Percentiles rank a stretch among this genome's conserved stretches.
phyloP scores from a whole-genome alignment of 2,888 invertebrate genomes.

The Ferdinandea cuprea region DNA sequence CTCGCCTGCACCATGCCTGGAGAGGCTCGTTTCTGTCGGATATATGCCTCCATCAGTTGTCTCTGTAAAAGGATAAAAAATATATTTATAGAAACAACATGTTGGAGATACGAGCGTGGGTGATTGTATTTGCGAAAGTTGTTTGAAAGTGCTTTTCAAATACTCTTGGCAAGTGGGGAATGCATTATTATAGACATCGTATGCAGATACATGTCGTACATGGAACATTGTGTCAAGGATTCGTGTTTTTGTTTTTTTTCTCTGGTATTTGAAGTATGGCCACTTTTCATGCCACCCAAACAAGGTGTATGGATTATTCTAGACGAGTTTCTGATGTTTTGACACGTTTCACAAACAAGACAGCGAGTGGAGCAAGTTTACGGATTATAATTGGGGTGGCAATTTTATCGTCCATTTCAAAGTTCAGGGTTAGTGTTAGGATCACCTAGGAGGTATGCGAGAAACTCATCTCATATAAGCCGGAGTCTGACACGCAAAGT shows the following conservation, averaged over 20 bases:
- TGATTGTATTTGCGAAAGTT: conserved; percentile 13
- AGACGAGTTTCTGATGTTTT: background rate
- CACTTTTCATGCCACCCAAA: background rate
- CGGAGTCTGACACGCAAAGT: too few relatives aligned
- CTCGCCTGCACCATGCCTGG: conserved; percentile 94
- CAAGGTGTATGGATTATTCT: background rate
- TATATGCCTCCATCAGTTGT: conserved; percentile 94
- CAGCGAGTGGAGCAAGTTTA: background rate
- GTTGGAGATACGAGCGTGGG: background rate
- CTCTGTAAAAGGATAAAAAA: conserved; percentile 84
- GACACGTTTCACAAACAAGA: background rate
- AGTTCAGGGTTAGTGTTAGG: too few relatives aligned
- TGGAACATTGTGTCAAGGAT: conserved; percentile 50
- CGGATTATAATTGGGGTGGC: background rate
- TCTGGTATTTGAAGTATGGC: background rate
- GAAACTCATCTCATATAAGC: too few relatives aligned
- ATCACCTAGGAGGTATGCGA: too few relatives aligned
- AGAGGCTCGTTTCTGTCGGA: conserved; percentile 92
- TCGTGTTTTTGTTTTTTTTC: background rate
- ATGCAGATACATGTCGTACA: background rate
- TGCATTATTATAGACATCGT: conserved; percentile 16
- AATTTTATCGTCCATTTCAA: background rate
- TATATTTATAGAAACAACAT: conserved; percentile 21
- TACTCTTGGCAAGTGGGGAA: background rate
- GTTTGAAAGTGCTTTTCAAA: conserved; percentile 4